Evolutionary conservation across 1,140 invertebrate species (phyloP).

Genomic region (Leguminivora glycinivorella): DNA sequence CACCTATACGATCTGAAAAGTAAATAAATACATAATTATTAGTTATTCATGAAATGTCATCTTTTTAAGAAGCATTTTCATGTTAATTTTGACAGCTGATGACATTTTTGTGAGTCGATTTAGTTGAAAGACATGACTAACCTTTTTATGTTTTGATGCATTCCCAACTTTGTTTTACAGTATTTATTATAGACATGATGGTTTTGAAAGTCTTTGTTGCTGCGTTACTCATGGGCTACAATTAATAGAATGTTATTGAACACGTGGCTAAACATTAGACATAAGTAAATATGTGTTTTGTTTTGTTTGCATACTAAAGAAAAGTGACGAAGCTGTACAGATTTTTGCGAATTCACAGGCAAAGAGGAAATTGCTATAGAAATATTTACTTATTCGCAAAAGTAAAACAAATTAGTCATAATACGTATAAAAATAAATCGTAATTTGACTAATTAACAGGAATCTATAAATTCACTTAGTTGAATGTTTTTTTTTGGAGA

Average conservation of each 20-base stretch:
- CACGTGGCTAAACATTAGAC: neutral
- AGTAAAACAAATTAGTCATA: neutral
- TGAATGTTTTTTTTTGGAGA: no score
- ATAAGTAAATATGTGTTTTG: neutral
- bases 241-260: neutral
- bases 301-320: neutral
- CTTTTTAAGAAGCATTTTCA: no score
- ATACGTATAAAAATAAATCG: neutral
- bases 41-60: no score
- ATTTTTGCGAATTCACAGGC: neutral
- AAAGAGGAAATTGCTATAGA: slow-evolving; percentile 1
- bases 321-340: neutral
- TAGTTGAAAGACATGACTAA: no score
- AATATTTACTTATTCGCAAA: neutral
- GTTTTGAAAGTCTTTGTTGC: neutral
- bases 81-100: no score
- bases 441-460: neutral
- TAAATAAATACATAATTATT: no score
- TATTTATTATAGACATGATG: neutral
- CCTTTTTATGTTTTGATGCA: neutral
- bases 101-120: no score
- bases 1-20: no score
- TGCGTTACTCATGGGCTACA: neutral
- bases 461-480: no score
- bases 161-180: neutral